Evolutionary conservation across 2,888 invertebrate genomes (phyloP), one percentile per base, ranked within the genome.

Genomic region (Chaetogeoica ovagalla): DNA sequence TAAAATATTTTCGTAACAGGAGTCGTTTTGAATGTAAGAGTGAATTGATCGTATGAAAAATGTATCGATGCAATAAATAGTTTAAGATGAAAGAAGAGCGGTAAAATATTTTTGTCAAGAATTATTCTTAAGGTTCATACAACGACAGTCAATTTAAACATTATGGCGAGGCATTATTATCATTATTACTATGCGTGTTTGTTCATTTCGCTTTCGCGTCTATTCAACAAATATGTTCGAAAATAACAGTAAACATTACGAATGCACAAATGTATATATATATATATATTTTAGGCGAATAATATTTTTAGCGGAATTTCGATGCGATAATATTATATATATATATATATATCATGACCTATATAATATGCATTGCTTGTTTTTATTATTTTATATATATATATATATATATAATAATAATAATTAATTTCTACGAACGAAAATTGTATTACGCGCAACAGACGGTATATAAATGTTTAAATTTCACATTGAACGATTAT

Each of bases 401-500:
- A n/a, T n/a, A n/a, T n/a, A n/a, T n/a, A n/a, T n/a, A n/a, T n/a
- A n/a, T n/a, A n/a, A n/a, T n/a, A 2, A 55, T 60, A 71, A 71
- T 43, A 60, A 71, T 60, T 60, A 43, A 43, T 71, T 21, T 71
- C 21, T 60, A 43, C 59, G 21, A 43, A 71, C 43, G 21, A 71
- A 43, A 60, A 71, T 39, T 43, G 21, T 71, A 59, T 17, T 59
- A 17, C 17, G 21, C 17, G 15, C 15, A 48, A 3, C 11, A 3
- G 13, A 48, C 71, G 3, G 43, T 43, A 39, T 43, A 39, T 43
- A 60, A 72, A 72, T 60, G 43, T 72, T 72, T 72, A 72, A 30
- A 48, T 60, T 72, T 72, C 43, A 48, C 60, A 43, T 30, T 60
- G 48, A 48, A 43, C 72, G 60, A 72, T 72, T 72, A 72, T 23